Evolutionary conservation across 2,113 vertebrate species (phyloP).

Genomic region (Halcyon malimbica): DNA sequence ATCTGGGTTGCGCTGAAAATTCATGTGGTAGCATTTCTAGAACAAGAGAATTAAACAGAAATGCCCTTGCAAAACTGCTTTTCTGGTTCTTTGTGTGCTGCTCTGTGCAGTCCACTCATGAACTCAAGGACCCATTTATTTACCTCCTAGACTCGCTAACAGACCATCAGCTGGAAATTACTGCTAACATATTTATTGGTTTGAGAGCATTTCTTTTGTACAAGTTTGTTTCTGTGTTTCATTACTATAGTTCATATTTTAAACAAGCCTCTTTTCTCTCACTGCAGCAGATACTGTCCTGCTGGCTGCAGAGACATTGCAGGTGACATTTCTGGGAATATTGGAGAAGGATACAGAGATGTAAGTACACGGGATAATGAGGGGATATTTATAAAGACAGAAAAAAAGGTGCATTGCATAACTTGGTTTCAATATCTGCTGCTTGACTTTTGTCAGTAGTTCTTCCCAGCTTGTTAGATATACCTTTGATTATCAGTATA

Average conservation of each 20-base stretch:
- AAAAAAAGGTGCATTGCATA: background rate
- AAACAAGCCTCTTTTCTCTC: constrained; percentile 8
- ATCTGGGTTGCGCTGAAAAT: background rate
- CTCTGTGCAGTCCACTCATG: background rate
- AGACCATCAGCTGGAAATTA: background rate
- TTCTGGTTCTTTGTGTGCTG: background rate
- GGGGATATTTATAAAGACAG: background rate
- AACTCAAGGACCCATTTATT: background rate
- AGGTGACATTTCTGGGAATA: constrained; percentile 84
- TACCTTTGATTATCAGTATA: background rate
- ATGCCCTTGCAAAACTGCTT: background rate
- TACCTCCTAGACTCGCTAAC: background rate
- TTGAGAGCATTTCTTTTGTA: background rate
- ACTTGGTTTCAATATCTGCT: background rate
- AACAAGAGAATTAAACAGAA: background rate
- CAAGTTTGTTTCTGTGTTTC: background rate
- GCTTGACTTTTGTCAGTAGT: background rate
- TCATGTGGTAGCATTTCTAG: background rate
- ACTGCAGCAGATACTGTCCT: constrained; percentile 86
- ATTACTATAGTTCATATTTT: background rate
- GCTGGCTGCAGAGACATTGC: constrained; percentile 84
- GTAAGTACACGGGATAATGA: constrained; percentile 75
- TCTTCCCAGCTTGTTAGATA: background rate
- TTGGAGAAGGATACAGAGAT: constrained; percentile 85
- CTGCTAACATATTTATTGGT: background rate